Percentiles rank a stretch among this genome's conserved stretches.
Evolutionary conservation across 2,113 vertebrate genomes (phyloP).

Genomic region (Arvicanthis niloticus): DNA sequence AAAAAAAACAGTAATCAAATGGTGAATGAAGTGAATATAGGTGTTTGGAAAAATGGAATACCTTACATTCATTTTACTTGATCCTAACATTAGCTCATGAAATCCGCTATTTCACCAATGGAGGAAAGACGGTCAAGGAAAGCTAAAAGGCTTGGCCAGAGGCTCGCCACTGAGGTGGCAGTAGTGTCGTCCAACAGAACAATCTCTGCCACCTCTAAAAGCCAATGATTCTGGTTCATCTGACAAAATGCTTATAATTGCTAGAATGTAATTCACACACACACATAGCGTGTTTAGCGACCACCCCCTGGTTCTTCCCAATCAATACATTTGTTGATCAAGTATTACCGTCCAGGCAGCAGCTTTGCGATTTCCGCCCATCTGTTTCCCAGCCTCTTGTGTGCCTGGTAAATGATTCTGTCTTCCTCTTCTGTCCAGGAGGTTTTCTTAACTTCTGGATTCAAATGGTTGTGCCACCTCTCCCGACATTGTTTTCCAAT

Average conservation of each 20-base stretch:
- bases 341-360: constrained; percentile 96
- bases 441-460: constrained; percentile 99
- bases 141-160: background rate
- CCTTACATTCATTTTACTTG: constrained; percentile 24
- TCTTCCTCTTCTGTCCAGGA: constrained; percentile 99
- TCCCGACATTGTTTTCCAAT: constrained; percentile 99
- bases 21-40: background rate
- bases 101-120: constrained; percentile 11
- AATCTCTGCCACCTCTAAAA: constrained; percentile 12
- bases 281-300: constrained; percentile 62
- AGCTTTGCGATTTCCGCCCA: constrained; percentile 99
- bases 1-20: background rate
- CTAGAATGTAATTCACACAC: constrained; percentile 59
- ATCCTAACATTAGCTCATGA: background rate
- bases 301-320: constrained; percentile 73
- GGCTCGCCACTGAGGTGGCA: background rate
- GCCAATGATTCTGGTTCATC: background rate
- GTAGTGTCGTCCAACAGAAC: background rate
- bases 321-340: constrained; percentile 67
- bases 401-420: constrained; percentile 99
- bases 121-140: background rate
- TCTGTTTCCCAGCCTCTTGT: constrained; percentile 99
- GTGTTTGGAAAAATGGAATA: background rate
- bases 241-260: constrained; percentile 10
- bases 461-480: constrained; percentile 99